Evolutionary conservation across 2,113 vertebrate genomes (phyloP).

Genomic region (Brachyhypopomus occidentalis): DNA sequence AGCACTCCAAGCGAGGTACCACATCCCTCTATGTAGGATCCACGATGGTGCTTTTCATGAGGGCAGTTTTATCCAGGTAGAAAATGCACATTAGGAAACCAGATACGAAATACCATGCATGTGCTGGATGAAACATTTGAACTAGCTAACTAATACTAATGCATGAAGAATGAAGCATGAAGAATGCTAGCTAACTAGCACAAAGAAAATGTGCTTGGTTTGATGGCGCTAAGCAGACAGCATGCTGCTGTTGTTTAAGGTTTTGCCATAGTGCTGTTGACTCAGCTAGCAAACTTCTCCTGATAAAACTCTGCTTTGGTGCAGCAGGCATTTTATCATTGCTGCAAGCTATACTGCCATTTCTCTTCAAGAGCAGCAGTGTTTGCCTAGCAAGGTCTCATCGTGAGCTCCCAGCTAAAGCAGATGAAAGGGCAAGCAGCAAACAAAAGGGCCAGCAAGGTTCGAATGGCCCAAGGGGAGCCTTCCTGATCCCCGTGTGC

Average conservation of each 20-base stretch:
- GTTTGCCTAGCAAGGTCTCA: constrained; percentile 19
- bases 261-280: constrained; percentile 18
- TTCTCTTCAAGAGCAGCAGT: constrained; percentile 25
- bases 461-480: constrained; percentile 18
- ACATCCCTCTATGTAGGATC: neutral
- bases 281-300: constrained; percentile 13
- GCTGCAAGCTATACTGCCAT: constrained; percentile 19
- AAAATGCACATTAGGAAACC: constrained; percentile 16
- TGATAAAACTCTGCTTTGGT: neutral
- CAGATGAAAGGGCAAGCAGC: constrained; percentile 24
- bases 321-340: neutral
- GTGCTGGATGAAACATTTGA: constrained; percentile 8
- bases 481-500: neutral
- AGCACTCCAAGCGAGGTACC: constrained; percentile 14
- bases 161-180: too few species aligned
- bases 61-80: constrained; percentile 15
- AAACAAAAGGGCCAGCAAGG: constrained; percentile 29
- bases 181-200: too few species aligned
- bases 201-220: constrained; percentile 16
- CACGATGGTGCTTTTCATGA: constrained; percentile 26
- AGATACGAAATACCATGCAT: neutral
- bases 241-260: constrained; percentile 4
- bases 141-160: neutral
- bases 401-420: neutral
- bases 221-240: constrained; percentile 10